Percentiles rank a stretch among this genome's conserved stretches.
These are phyloP conservation scores for Clavelina lepadiformis DNA, from an alignment of 23 tunicate genomes.

Conservation along the genomic window DNA sequence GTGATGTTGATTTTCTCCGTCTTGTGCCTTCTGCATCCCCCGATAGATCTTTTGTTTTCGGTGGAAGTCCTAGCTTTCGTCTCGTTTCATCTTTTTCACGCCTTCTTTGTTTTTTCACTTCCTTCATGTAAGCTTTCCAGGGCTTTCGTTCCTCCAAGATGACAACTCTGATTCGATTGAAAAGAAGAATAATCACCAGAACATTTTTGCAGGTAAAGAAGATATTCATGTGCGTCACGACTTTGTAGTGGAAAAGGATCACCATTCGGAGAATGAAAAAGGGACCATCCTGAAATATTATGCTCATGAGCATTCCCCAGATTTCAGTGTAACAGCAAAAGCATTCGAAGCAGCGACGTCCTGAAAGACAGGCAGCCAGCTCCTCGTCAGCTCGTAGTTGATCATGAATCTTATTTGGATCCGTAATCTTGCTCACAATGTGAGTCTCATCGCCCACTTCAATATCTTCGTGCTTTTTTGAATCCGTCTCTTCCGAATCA, in stretches of 20 bases:
- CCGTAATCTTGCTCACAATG: slow-evolving; percentile 1
- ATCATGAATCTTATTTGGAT: slow-evolving; percentile 8
- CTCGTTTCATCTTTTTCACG: slow-evolving; percentile 14
- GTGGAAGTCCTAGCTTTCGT: slow-evolving; percentile 29
- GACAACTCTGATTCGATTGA: slow-evolving; percentile 72
- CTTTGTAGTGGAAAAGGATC: slow-evolving; percentile 62
- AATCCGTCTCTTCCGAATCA: too few relatives aligned
- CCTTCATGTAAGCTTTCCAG: slow-evolving; percentile 56
- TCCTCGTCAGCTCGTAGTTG: slow-evolving; percentile 34
- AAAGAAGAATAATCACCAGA: slow-evolving; percentile 53
- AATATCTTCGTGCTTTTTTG: neutral
- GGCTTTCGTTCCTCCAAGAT: slow-evolving; percentile 28
- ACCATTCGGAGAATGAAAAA: slow-evolving; percentile 66
- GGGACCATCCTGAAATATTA: slow-evolving; percentile 78
- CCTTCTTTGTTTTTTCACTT: slow-evolving; percentile 18
- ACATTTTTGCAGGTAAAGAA: slow-evolving; percentile 81
- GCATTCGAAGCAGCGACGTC: slow-evolving; percentile 44
- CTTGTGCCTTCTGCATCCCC: too few relatives aligned
- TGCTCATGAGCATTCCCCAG: slow-evolving; percentile 80
- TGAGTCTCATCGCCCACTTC: slow-evolving; percentile 7
- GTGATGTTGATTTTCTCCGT: too few relatives aligned
- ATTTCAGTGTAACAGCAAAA: slow-evolving; percentile 82
- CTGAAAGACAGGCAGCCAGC: slow-evolving; percentile 11
- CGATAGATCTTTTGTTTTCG: slow-evolving; percentile 33
- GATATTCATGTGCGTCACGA: slow-evolving; percentile 81